Percentiles rank a stretch among this genome's conserved stretches.
Evolutionary conservation across 2,888 invertebrate species (phyloP).

Genomic region (Timema cristinae): DNA sequence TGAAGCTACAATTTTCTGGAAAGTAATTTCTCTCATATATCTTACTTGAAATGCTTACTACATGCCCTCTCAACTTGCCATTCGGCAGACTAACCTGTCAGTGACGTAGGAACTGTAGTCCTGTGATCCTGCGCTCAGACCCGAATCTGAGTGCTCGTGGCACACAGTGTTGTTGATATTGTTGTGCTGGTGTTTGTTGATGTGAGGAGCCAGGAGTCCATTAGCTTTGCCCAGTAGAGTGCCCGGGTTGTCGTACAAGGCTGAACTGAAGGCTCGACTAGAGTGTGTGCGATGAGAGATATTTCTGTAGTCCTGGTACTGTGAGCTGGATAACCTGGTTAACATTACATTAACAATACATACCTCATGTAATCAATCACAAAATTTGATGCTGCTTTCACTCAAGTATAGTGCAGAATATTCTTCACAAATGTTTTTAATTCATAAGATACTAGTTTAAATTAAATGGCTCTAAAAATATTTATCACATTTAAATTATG

Average conservation of each 20-base stretch:
- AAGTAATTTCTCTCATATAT: no score
- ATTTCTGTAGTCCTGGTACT: no score
- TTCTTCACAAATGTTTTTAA: no score
- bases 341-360: no score
- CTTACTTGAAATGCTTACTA: no score
- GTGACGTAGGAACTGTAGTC: conserved; percentile 65
- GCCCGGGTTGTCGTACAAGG: conserved; percentile 39
- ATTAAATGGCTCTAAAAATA: no score
- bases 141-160: conserved; percentile 74
- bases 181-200: conserved; percentile 41
- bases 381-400: no score
- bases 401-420: no score
- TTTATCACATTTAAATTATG: no score
- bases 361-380: no score
- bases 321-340: no score
- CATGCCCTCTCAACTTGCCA: background rate
- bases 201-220: conserved; percentile 27
- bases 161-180: background rate
- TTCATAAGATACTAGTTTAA: no score
- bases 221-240: conserved; percentile 37
- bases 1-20: background rate
- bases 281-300: background rate
- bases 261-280: conserved; percentile 32
- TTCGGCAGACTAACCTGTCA: conserved; percentile 52
- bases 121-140: conserved; percentile 66